Evolutionary conservation across 2,113 vertebrate genomes (phyloP).

Genomic region (Hypomesus transpacificus): DNA sequence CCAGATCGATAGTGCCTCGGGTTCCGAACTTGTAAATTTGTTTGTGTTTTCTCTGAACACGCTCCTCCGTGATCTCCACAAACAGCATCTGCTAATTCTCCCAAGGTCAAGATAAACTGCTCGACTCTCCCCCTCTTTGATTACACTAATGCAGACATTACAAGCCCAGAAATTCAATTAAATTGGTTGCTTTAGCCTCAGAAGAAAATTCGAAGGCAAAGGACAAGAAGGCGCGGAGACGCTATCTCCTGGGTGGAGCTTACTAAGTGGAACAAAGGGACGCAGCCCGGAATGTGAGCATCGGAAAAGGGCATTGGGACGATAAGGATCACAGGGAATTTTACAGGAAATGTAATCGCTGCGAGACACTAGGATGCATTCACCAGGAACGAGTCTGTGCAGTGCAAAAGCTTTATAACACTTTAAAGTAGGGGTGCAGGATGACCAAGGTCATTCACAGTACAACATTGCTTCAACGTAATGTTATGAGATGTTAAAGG

Average conservation of each 20-base stretch:
- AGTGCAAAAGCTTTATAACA: constrained; percentile 21
- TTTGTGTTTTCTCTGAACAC: constrained; percentile 6
- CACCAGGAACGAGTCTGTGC: constrained; percentile 34
- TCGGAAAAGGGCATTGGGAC: constrained; percentile 66
- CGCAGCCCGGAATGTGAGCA: constrained; percentile 59
- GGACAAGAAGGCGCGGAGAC: constrained; percentile 53
- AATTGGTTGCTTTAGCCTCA: constrained; percentile 69
- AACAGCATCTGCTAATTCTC: constrained; percentile 51
- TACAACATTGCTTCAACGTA: background rate
- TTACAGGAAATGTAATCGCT: constrained; percentile 64
- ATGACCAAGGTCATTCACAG: constrained; percentile 28
- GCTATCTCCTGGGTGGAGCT: constrained; percentile 50
- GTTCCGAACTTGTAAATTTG: constrained; percentile 50
- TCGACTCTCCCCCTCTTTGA: constrained; percentile 54
- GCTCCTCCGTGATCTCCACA: background rate
- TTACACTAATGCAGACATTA: constrained; percentile 77
- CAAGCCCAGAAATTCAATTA: constrained; percentile 77
- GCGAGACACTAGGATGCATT: constrained; percentile 50
- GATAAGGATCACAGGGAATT: constrained; percentile 70
- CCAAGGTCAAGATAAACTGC: constrained; percentile 78
- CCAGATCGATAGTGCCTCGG: constrained; percentile 47
- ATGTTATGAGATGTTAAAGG: too few relatives aligned
- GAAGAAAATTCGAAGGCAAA: constrained; percentile 54
- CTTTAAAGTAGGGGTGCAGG: constrained; percentile 17
- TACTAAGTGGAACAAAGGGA: constrained; percentile 64